Evolutionary conservation across 2,888 invertebrate species (phyloP).

Genomic region (Lapara coniferarum): DNA sequence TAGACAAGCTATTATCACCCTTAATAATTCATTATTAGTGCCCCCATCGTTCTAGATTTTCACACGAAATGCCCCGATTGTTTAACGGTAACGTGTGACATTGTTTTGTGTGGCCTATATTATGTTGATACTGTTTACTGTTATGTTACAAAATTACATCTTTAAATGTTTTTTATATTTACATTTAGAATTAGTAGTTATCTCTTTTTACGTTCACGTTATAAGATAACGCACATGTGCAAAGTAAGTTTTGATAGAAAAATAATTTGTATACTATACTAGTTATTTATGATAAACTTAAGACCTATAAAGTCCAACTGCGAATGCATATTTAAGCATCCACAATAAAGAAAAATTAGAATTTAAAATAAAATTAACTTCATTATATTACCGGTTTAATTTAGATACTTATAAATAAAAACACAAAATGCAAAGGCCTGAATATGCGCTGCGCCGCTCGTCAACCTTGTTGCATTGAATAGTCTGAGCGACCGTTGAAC

Average conservation of each 20-base stretch:
- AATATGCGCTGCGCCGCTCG: not conserved
- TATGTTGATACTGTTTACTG: not conserved
- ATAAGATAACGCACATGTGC: not conserved
- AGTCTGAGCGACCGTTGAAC: not conserved
- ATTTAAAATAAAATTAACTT: no score
- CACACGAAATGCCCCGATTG: constrained; percentile 58
- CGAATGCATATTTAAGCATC: no score
- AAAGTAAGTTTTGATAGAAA: no score
- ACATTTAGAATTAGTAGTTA: not conserved
- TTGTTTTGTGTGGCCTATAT: constrained; percentile 1
- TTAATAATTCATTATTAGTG: constrained; percentile 56
- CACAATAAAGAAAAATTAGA: no score
- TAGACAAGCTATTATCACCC: constrained; percentile 61
- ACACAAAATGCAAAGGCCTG: not conserved
- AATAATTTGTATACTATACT: no score
- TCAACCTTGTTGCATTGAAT: constrained; percentile 15
- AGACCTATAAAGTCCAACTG: no score
- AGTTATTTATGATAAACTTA: no score
- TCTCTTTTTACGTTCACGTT: not conserved
- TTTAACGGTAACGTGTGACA: constrained; percentile 31
- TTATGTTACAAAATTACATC: constrained; percentile 6
- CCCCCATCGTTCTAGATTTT: constrained; percentile 74
- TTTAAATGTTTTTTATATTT: not conserved
- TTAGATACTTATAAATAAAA: not conserved
- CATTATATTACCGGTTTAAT: no score